Evolutionary conservation across 2,797 vertebrate species (phyloP).

Genomic region (Parambassis ranga): DNA sequence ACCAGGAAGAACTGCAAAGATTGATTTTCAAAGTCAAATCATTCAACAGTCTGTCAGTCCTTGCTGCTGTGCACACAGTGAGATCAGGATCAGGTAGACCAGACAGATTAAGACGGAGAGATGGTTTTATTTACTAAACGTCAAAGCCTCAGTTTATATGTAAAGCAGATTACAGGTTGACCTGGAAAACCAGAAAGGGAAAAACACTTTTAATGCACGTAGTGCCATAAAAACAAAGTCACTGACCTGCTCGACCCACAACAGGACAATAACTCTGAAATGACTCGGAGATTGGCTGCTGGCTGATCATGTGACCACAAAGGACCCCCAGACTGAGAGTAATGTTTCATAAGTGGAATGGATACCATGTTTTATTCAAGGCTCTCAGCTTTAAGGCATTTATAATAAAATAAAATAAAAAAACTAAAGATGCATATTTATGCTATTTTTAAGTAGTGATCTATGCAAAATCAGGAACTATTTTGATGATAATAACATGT

Average conservation of each 20-base stretch:
- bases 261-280: background rate
- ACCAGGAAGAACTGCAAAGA: no score
- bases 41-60: no score
- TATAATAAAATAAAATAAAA: no score
- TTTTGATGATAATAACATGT: background rate
- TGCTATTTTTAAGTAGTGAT: no score
- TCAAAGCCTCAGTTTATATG: background rate
- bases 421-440: no score
- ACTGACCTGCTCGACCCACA: background rate
- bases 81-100: no score
- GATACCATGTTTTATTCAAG: background rate
- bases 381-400: background rate
- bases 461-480: no score
- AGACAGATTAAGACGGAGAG: background rate
- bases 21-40: no score
- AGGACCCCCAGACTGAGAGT: background rate
- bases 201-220: rapidly evolving
- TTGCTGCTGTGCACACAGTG: no score
- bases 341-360: background rate
- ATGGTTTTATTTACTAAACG: background rate
- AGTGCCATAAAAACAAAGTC: background rate
- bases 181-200: background rate
- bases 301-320: constrained; percentile 9
- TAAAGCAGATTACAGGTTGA: background rate
- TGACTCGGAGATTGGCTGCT: background rate